Evolutionary conservation across 2,113 vertebrate species (phyloP), one percentile per base, ranked within the genome.

Genomic region (Chaetodon trifascialis): DNA sequence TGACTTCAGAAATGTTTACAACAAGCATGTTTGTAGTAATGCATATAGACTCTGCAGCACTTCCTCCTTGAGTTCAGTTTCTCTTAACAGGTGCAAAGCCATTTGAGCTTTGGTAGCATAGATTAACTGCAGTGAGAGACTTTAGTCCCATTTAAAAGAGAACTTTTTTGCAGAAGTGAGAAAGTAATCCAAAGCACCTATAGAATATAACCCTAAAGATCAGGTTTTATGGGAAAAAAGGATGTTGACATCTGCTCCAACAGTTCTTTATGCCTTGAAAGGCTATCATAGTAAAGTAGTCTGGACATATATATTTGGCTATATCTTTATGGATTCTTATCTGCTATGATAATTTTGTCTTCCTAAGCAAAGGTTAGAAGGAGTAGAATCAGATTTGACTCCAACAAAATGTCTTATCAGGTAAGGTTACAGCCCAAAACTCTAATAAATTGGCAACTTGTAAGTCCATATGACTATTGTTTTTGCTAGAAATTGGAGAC

Each of bases 61-160:
- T 81, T 47, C 30, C 5, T 81, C 19, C 49, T 17, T 51, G 23
- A 34, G n/a, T 59, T 74, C 4, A 58, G 19, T 65, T 56, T 68
- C 42, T 79, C 64, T 69, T 47, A 78, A 56, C 11, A n/a, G 56
- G 55, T 70, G 11, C 52, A 44, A 42, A 36, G 63, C 49, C 49
- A 67, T 75, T 59, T 65, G 64, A 83, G 79, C 64, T 70, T 52
- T 1, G 34, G n/a, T 67, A 63, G 63, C 62, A 73, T 36, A 21
- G 17, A 73, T 69, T 60, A 70, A 77, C 56, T 65, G 74, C 59
- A 67, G 38, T 66, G 19, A 55, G 17, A 67, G 47, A 44, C 59
- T 73, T 84, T 1, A 52, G 58, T 46, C 14, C 17, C 47, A 69
- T 30, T 62, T 66, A 38, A 10, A 11, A 62, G 55, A 59, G 17